These are phyloP conservation scores for Fissipunctia ypsillon DNA, from an alignment of 2,888 invertebrate genomes.

Conservation along the genomic window DNA sequence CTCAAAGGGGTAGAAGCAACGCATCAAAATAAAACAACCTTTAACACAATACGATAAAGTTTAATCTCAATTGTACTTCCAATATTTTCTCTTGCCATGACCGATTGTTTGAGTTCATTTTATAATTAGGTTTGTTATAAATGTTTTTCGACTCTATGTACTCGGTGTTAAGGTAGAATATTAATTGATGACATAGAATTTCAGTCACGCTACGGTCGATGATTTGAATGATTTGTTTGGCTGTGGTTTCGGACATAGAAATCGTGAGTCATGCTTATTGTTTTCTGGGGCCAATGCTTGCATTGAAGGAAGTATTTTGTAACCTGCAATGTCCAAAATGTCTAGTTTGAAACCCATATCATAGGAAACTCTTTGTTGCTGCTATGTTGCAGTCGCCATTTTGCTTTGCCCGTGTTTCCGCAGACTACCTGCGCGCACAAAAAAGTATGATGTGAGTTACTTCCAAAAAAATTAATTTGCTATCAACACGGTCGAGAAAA, in stretches of 20 bases:
- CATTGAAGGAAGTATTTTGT: conserved; percentile 21
- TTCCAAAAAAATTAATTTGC: too few relatives aligned
- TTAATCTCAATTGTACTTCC: conserved; percentile 17
- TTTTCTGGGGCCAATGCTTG: conserved; percentile 20
- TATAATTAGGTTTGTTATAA: conserved; percentile 9
- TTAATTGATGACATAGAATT: conserved; percentile 13
- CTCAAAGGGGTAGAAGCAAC: neutral
- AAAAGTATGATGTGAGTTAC: too few relatives aligned
- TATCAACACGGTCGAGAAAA: too few relatives aligned
- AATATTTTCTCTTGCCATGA: conserved; percentile 47
- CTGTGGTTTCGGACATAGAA: conserved; percentile 28
- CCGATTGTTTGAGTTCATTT: conserved; percentile 47
- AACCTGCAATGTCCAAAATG: neutral
- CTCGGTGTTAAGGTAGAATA: conserved; percentile 13
- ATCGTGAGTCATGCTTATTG: conserved; percentile 45
- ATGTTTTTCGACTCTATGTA: conserved; percentile 13
- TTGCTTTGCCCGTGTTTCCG: too few relatives aligned
- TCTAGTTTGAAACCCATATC: neutral
- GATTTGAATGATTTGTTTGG: conserved; percentile 50
- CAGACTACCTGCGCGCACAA: too few relatives aligned
- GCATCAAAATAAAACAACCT: conserved; percentile 4
- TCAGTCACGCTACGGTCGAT: conserved; percentile 45
- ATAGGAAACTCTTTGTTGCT: neutral
- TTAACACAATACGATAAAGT: conserved; percentile 24
- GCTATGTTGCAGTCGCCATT: too few relatives aligned